These are phyloP conservation scores for Dicaeum eximium DNA, from an alignment of 2,113 vertebrate species.

Conservation along the genomic window DNA sequence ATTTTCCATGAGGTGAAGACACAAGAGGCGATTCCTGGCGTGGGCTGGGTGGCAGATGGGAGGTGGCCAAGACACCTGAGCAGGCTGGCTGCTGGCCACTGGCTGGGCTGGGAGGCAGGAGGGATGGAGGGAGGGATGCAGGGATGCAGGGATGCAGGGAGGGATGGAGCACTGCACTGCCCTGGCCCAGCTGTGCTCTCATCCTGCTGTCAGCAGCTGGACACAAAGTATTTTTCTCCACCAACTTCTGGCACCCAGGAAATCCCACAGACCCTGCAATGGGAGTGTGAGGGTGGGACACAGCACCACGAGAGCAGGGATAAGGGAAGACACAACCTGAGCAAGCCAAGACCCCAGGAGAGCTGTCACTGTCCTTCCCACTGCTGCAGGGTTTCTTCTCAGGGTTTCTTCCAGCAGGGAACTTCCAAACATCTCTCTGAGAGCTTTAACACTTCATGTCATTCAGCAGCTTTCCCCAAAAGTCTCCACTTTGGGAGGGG, in stretches of 20 bases:
- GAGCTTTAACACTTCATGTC: accelerated
- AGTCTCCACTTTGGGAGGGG: not conserved
- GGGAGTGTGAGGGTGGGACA: not conserved
- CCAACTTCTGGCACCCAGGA: not conserved
- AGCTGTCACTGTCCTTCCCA: not conserved
- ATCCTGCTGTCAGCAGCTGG: not conserved
- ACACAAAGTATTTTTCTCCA: accelerated
- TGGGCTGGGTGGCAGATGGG: not conserved
- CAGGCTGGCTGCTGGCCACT: not conserved
- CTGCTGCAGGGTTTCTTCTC: not conserved
- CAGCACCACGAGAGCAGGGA: accelerated
- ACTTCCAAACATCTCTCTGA: accelerated
- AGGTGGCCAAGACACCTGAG: not conserved
- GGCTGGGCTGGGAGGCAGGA: not conserved
- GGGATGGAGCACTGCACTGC: not conserved
- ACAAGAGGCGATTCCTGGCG: accelerated
- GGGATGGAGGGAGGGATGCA: too few species aligned
- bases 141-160: not conserved
- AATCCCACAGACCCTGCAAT: not conserved
- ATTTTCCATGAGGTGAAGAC: not conserved
- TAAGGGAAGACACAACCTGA: too few species aligned
- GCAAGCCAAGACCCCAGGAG: not conserved
- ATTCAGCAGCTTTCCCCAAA: not conserved
- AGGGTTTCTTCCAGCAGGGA: not conserved
- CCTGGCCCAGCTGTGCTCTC: not conserved